Percentiles rank a stretch among this genome's conserved stretches.
phyloP scores from a whole-genome alignment of 2,888 invertebrate species.

The Caenorhabditis wallacei region DNA sequence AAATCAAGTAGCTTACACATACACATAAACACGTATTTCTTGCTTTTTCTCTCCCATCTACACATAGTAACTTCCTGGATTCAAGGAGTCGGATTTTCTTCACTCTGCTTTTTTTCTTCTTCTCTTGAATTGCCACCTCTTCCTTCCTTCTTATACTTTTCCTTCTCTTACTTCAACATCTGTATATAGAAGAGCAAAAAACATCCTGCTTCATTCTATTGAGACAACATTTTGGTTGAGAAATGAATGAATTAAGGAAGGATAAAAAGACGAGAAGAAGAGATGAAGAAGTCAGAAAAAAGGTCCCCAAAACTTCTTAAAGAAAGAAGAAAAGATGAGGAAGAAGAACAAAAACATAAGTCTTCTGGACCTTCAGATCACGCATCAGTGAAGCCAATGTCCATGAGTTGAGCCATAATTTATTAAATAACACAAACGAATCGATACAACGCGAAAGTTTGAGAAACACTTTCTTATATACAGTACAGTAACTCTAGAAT shows the following conservation, averaged over 20 bases:
- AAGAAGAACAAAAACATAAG: conserved; percentile 17
- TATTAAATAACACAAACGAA: conserved; percentile 28
- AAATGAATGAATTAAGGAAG: conserved; percentile 39
- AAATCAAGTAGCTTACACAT: conserved; percentile 31
- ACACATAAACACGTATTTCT: conserved; percentile 16
- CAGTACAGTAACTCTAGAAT: not conserved
- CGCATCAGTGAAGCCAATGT: conserved; percentile 26
- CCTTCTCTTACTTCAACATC: conserved; percentile 14
- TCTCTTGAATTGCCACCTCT: conserved; percentile 24
- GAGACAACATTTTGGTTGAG: conserved; percentile 19
- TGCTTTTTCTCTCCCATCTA: not conserved
- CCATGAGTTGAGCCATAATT: conserved; percentile 34
- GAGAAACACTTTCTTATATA: not conserved
- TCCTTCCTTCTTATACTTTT: conserved; percentile 8
- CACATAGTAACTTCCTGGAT: conserved; percentile 40
- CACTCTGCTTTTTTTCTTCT: conserved; percentile 9
- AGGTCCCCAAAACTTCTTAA: conserved; percentile 43
- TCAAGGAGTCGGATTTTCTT: conserved; percentile 32
- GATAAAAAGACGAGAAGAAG: not conserved
- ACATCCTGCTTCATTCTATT: conserved; percentile 31
- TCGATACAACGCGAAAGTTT: conserved; percentile 13
- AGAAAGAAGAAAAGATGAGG: conserved; percentile 9
- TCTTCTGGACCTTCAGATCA: conserved; percentile 35
- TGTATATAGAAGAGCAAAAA: conserved; percentile 46
- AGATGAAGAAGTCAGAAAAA: conserved; percentile 21